Evolutionary conservation across 1,140 invertebrate genomes (phyloP), one percentile per base, ranked within the genome.

Genomic region (Oryctes rhinoceros): DNA sequence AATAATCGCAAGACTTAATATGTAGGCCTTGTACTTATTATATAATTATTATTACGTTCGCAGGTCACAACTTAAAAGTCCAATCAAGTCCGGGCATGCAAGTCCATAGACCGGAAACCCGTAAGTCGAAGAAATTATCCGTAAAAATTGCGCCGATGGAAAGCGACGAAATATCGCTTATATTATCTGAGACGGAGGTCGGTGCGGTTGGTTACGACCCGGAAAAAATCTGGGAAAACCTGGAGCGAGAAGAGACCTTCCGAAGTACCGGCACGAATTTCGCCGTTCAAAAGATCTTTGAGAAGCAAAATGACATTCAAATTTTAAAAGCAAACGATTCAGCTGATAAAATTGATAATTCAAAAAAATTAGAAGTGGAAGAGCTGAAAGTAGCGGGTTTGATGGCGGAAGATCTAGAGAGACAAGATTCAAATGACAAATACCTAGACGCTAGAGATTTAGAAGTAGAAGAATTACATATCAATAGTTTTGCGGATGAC

Each of bases 211-310:
- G 39, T 76, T 39, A n/a, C 7, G 74, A 76, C 7, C 15, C 15
- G 1, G 7, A 76, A 76, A 76, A 76, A 76, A 20, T 39, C 3
- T 30, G n/a, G 13, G 11, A 71, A 71, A 13, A 44, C 47, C 6
- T 67, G 18, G 1, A 67, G 7, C 65, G 30, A 6, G 65, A 67
- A 24, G 65, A 30, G 13, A 24, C 3, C 24, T 67, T 67, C 65
- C n/a, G 65, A 67, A 35, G 65, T 35, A 67, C 20, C 30, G 65
- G 30, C 30, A 30, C 30, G 11, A 35, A 15, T 20, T 24, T 24
- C 39, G 74, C 20, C 4, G n/a, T 76, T 76, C 74, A 76, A 30
- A 76, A 76, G 13, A 37, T 48, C 7, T 76, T 48, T n/a, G 44
- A 76, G 15, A 76, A 76, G 15, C 9, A 39, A 47, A n/a, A 30